Base-by-base conservation (phyloP, 2,113 vertebrate species). In the Alethe castanea region DNA sequence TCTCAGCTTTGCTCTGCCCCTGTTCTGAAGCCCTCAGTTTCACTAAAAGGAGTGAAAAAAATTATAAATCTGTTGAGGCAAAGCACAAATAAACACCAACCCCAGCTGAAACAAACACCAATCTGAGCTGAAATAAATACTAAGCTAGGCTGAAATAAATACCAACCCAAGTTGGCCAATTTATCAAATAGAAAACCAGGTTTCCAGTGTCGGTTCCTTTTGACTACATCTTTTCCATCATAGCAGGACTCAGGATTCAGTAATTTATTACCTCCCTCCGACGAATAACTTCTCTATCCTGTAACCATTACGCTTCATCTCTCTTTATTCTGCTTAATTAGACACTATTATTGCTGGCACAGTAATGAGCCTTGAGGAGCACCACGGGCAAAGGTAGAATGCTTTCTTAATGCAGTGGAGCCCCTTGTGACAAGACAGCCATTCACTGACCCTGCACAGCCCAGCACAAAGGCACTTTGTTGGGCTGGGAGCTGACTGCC, bases 321-420 rank as follows among this genome's bases (percentile, higher is more conserved):
- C 93, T 91, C 93, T 95, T 94, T 73, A 88, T 94, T 95, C 94
- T 96, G 96, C 93, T 66, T 91, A 89, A 92, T 95, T 92, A 95
- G 95, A 19, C 54, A 9, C 93, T 86, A 50, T 95, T 91, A 95
- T 91, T 94, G 89, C 94, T 95, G 94, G 95, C 95, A 89, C 70
- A 48, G 86, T 53, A 57, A 89, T 40, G 86, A 96, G 91, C 42
- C 81, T 86, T 8, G 64, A 40, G 72, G 73, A 97, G 91, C 91
- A 95, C 54, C 85, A 92, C 26, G 3, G 91, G 83, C n/a, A 26
- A 67, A 93, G 96, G 94, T 88, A 67, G 91, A 84, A 94, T 38
- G 91, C 72, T 78, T 81, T 83, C 76, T 90, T 85, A 72, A 82
- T 60, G 61, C 87, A 87, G 78, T 31, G 56, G 66, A 77, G 92